Conservation (phyloP, 2,113 vertebrate genomes). For the Vombatus ursinus region DNA sequence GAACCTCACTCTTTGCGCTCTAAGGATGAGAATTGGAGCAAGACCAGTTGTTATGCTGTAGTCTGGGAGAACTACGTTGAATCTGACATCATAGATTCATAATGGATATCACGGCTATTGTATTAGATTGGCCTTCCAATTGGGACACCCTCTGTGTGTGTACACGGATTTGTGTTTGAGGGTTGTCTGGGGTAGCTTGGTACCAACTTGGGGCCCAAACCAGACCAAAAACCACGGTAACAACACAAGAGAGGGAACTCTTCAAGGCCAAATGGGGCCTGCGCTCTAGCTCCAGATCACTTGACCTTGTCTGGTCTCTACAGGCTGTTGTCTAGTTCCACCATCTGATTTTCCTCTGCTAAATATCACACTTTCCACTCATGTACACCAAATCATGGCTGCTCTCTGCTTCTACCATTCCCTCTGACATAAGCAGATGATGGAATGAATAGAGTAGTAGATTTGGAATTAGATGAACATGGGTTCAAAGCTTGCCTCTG, state of each 20-base stretch:
- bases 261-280: background rate
- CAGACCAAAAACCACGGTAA: background rate
- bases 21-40: background rate
- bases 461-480: background rate
- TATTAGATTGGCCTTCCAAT: background rate
- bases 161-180: background rate
- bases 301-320: background rate
- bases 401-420: background rate
- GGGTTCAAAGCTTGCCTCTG: background rate
- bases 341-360: background rate
- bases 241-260: background rate
- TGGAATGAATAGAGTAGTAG: background rate
- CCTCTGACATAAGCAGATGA: background rate
- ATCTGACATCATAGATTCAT: background rate
- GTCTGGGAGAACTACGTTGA: background rate
- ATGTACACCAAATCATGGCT: background rate
- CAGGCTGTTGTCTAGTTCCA: background rate
- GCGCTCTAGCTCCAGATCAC: background rate
- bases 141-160: background rate
- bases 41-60: background rate
- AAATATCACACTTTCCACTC: background rate
- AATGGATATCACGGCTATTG: background rate
- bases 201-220: background rate
- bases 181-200: background rate
- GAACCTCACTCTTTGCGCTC: background rate